These are phyloP conservation scores for Oryzias javanicus DNA, from an alignment of 2,113 vertebrate species.

Conservation along the genomic window DNA sequence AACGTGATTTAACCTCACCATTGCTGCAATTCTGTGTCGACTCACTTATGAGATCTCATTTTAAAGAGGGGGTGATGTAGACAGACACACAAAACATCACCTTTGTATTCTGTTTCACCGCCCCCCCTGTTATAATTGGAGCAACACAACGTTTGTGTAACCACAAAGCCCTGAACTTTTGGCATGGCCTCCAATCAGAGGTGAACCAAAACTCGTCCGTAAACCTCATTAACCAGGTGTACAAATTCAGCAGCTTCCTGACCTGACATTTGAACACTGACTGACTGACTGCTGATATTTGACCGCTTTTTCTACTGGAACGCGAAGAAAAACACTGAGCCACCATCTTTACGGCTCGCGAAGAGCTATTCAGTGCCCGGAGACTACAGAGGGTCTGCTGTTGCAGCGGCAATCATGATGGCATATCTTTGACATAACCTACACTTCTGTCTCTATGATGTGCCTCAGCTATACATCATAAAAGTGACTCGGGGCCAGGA, in stretches of 20 bases:
- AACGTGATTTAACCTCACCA: no score
- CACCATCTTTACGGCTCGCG: constrained; percentile 13
- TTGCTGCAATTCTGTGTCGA: background rate
- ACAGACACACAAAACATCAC: constrained; percentile 14
- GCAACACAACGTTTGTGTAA: constrained; percentile 8
- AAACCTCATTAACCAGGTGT: constrained; percentile 39
- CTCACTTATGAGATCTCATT: constrained; percentile 5
- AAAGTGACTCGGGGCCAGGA: constrained; percentile 51
- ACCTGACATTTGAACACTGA: constrained; percentile 9
- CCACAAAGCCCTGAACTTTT: background rate
- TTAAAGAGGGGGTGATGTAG: constrained; percentile 7
- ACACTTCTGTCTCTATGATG: constrained; percentile 66
- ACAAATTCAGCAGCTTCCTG: constrained; percentile 25
- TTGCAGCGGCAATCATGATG: constrained; percentile 47
- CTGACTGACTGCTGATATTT: constrained; percentile 19
- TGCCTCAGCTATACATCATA: constrained; percentile 61
- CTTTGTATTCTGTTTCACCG: constrained; percentile 1
- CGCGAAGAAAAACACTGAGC: constrained; percentile 24
- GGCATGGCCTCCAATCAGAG: constrained; percentile 7
- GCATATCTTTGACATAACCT: constrained; percentile 65
- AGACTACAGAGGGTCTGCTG: constrained; percentile 19
- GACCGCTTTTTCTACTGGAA: constrained; percentile 13
- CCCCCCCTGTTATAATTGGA: background rate
- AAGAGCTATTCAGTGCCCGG: constrained; percentile 19
- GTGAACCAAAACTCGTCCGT: constrained; percentile 10